Evolutionary conservation across 2,888 invertebrate species (phyloP).

Genomic region (Thereva nobilitata): DNA sequence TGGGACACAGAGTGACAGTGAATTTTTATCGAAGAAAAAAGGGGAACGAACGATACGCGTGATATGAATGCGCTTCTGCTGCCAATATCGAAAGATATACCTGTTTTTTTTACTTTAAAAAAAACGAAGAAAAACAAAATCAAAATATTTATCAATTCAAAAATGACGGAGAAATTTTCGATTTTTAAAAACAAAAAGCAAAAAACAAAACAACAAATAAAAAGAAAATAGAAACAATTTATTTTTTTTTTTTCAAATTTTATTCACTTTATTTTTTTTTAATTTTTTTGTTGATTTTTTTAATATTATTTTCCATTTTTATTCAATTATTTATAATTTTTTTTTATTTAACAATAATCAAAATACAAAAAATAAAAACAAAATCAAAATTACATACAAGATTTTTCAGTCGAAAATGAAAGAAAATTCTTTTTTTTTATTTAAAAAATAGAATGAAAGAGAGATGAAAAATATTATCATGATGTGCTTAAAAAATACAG

Average conservation of each 20-base stretch:
- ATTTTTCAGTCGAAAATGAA: conserved; percentile 38
- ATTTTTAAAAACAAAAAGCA: too few relatives aligned
- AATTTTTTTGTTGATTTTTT: too few relatives aligned
- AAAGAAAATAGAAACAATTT: too few relatives aligned
- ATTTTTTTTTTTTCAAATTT: too few relatives aligned
- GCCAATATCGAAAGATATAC: conserved; percentile 6
- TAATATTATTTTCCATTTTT: not conserved
- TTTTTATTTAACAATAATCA: conserved; percentile 8
- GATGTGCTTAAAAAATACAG: too few relatives aligned
- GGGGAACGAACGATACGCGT: conserved; percentile 19
- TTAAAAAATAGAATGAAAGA: conserved; percentile 17
- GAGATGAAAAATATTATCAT: conserved; percentile 18
- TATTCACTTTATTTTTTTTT: too few relatives aligned
- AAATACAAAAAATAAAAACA: conserved; percentile 21
- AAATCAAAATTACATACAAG: conserved; percentile 13
- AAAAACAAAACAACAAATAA: too few relatives aligned
- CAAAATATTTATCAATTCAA: too few relatives aligned
- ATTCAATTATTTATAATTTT: conserved; percentile 19
- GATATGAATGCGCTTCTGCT: conserved; percentile 5
- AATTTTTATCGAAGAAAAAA: conserved; percentile 36
- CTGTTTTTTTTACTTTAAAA: too few relatives aligned
- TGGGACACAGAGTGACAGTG: conserved; percentile 36
- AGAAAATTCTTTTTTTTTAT: conserved; percentile 26
- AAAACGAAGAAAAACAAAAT: too few relatives aligned
- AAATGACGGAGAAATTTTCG: too few relatives aligned